Evolutionary conservation across 2,888 invertebrate species (phyloP).

Genomic region (Actias luna): DNA sequence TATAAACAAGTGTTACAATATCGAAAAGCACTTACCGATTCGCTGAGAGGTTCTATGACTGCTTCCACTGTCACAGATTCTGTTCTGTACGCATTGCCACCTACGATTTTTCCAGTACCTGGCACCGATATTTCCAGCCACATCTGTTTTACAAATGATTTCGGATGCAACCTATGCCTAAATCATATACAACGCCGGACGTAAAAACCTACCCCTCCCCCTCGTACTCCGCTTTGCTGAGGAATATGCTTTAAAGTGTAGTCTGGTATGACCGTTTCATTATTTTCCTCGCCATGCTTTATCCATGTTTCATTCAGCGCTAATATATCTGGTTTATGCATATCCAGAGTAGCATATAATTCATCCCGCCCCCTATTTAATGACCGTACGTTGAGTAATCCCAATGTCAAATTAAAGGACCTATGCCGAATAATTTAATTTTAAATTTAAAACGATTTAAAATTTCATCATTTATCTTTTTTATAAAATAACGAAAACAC

Average conservation of each 20-base stretch:
- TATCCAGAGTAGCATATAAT: neutral
- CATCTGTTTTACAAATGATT: constrained; percentile 9
- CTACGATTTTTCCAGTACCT: constrained; percentile 1
- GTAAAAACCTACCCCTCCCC: constrained; percentile 12
- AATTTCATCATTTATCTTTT: no score
- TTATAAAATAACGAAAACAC: no score
- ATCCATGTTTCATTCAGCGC: constrained; percentile 13
- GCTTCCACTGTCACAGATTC: no score
- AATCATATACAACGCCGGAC: neutral
- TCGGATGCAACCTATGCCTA: neutral
- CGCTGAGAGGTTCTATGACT: neutral
- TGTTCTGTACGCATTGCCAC: constrained; percentile 11
- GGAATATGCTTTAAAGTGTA: constrained; percentile 12
- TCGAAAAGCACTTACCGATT: neutral
- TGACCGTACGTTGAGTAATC: constrained; percentile 3
- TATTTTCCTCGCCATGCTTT: neutral
- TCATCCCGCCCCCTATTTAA: constrained; percentile 11
- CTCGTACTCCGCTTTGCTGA: neutral
- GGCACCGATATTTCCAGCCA: constrained; percentile 13
- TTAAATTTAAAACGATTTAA: no score
- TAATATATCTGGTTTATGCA: neutral
- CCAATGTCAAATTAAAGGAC: constrained; percentile 13
- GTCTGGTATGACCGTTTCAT: neutral
- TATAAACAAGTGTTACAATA: no score
- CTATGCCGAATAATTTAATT: no score